Conservation (phyloP, 1,140 invertebrate species). For the Papilio machaon region DNA sequence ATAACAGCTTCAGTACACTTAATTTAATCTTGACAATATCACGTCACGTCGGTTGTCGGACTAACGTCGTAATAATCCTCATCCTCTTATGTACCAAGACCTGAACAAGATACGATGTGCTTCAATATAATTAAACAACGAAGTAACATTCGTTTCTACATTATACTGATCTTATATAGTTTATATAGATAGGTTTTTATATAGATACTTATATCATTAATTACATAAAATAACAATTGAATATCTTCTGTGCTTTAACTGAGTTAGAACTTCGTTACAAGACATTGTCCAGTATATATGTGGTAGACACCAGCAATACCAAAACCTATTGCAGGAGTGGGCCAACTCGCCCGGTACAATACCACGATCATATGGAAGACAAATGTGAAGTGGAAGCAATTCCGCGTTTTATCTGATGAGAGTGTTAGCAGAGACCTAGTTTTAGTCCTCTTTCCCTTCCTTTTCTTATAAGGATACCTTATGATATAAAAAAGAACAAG, state of each 20-base stretch:
- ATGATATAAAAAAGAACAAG: too few species aligned
- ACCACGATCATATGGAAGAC: too few species aligned
- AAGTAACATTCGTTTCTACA: neutral
- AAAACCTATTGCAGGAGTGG: too few species aligned
- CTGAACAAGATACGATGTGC: neutral
- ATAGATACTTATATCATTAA: neutral
- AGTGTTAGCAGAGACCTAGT: too few species aligned
- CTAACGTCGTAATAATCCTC: slow-evolving; percentile 59
- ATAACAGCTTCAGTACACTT: slow-evolving; percentile 65
- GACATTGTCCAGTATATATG: too few species aligned
- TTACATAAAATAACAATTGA: neutral
- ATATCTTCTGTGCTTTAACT: neutral
- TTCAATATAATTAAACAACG: neutral
- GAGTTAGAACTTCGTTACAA: neutral
- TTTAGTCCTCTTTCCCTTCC: too few species aligned
- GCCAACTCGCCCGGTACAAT: too few species aligned
- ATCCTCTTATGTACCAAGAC: slow-evolving; percentile 1
- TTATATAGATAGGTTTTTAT: neutral
- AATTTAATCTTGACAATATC: slow-evolving; percentile 66
- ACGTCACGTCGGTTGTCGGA: slow-evolving; percentile 54
- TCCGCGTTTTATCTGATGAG: too few species aligned
- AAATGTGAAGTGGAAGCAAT: too few species aligned
- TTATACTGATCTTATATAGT: neutral
- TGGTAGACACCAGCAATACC: too few species aligned
- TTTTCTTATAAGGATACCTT: too few species aligned